Evolutionary conservation across 1,140 invertebrate species (phyloP).

Genomic region (Apolygus lucorum): DNA sequence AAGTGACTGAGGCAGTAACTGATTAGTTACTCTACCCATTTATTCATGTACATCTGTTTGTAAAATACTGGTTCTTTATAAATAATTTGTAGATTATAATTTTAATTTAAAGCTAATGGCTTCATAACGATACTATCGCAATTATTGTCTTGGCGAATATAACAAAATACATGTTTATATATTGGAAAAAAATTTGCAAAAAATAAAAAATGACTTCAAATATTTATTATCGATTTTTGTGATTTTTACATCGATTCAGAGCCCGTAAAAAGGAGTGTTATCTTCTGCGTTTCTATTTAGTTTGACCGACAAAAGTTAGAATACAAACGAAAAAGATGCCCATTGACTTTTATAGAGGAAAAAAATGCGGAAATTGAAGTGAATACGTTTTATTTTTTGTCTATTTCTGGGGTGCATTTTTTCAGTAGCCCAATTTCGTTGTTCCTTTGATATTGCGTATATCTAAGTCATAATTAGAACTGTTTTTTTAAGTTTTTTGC

Average conservation of each 20-base stretch:
- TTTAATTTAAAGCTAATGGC: constrained; percentile 27
- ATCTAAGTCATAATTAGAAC: neutral
- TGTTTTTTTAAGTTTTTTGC: neutral
- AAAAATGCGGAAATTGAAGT: too few relatives aligned
- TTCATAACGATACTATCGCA: constrained; percentile 22
- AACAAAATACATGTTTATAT: constrained; percentile 17
- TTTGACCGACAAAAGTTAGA: too few relatives aligned
- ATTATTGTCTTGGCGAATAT: constrained; percentile 16
- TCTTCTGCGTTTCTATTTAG: neutral
- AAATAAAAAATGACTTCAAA: neutral
- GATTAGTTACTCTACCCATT: constrained; percentile 18
- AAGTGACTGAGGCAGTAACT: constrained; percentile 24
- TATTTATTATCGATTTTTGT: neutral
- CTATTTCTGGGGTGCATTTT: neutral
- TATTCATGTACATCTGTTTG: constrained; percentile 20
- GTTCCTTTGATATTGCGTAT: neutral
- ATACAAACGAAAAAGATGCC: too few relatives aligned
- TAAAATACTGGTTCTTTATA: constrained; percentile 26
- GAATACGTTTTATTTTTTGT: neutral
- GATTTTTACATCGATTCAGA: neutral
- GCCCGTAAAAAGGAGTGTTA: neutral
- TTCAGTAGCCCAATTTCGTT: neutral
- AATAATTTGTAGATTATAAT: constrained; percentile 25
- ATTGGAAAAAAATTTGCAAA: constrained; percentile 2
- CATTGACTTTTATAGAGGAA: too few relatives aligned